Evolutionary conservation across 2,888 invertebrate genomes (phyloP).

Genomic region (Hydraecia micacea): DNA sequence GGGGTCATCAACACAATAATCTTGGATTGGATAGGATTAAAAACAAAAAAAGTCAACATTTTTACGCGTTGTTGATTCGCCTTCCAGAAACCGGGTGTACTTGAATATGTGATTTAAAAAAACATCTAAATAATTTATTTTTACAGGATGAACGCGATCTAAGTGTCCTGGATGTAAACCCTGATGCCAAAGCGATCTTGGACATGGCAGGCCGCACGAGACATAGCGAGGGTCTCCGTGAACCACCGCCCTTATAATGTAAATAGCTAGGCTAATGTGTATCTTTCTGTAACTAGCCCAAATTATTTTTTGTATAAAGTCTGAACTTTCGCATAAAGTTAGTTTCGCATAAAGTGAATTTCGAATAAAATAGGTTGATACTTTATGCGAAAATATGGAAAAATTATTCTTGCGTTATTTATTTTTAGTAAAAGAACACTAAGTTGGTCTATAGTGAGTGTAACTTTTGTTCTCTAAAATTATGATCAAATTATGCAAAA

Average conservation of each 20-base stretch:
- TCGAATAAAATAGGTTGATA: not conserved
- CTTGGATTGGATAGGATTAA: too few species aligned
- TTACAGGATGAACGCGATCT: conserved; percentile 86
- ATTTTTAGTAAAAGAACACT: not conserved
- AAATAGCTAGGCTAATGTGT: conserved; percentile 23
- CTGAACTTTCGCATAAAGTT: conserved; percentile 19
- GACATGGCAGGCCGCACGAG: conserved; percentile 95
- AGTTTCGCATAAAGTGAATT: not conserved
- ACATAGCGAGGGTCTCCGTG: conserved; percentile 96
- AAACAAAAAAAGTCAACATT: too few species aligned
- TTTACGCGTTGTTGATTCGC: not conserved
- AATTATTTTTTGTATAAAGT: conserved; percentile 44
- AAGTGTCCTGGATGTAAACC: conserved; percentile 94
- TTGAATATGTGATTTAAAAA: not conserved
- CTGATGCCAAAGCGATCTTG: conserved; percentile 95
- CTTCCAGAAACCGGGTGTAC: not conserved
- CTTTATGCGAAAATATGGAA: conserved; percentile 15
- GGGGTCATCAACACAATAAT: not conserved
- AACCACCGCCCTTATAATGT: conserved; percentile 84
- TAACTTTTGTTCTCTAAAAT: not conserved
- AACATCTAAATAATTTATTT: not conserved
- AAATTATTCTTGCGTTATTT: not conserved
- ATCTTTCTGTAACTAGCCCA: conserved; percentile 24
- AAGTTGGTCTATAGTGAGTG: not conserved
- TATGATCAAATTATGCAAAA: not conserved